Evolutionary conservation across 2,888 invertebrate genomes (phyloP), one percentile per base, ranked within the genome.

Genomic region (Apamea monoglypha): DNA sequence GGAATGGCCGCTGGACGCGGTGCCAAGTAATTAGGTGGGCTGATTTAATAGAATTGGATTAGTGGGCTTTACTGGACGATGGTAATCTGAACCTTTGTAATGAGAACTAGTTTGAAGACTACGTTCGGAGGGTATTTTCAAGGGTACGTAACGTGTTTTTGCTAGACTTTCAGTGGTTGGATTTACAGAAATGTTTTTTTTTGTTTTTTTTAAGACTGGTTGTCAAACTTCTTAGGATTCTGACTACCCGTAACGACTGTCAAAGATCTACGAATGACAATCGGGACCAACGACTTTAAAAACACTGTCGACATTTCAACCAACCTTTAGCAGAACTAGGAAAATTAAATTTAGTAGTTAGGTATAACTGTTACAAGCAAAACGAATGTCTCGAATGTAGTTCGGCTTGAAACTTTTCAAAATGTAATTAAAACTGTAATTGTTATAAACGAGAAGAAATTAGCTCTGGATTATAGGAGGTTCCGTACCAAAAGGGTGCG

Each of bases 1-100:
- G 36, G 12, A 69, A 50, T 53, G 86, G 84, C 79, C 64, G 68
- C 14, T 71, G 29, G 73, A 67, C 56, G 74, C 64, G 50, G 32
- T 74, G 80, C 64, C 71, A 74, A 87, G 76, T 86, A 83, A 85
- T 85, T 83, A 83, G 74, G 68, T 71, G 66, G 83, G 50, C 67
- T 68, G 87, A 86, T 84, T 78, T 76, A 84, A 83, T 86, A 74
- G 70, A 79, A 85, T 82, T 76, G 76, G 59, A 79, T 80, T 79
- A 83, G 50, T 59, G 36, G 36, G 59, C 6, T 63, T 50, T 63
- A 61, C 47, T 50, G 67, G 36, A n/a, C 70, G 66, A 32, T 74
- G 25, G 32, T 74, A 36, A 61, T 83, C 70, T 29, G 69, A 80
- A 50, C 80, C 64, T 56, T 32, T 29, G 61, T 84, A 66, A 74